Evolutionary conservation across 2,888 invertebrate genomes (phyloP), one percentile per base, ranked within the genome.

Genomic region (Caenorhabditis sp.): DNA sequence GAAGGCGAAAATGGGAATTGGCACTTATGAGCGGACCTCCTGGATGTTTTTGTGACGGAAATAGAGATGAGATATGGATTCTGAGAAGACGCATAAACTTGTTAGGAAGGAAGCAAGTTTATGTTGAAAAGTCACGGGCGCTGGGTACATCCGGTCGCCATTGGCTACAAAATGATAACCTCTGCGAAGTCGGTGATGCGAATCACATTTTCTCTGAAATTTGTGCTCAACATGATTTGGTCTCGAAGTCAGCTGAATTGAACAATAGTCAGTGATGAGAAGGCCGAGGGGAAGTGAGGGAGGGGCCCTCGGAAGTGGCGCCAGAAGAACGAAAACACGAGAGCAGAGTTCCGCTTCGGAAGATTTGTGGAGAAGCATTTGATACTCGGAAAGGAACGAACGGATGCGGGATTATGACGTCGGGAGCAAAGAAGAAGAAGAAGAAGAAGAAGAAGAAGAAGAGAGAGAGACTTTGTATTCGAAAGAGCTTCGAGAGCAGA

Each of bases 191-290:
- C n/a, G n/a, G n/a, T n/a, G n/a, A n/a, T n/a, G n/a, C n/a, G n/a
- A n/a, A n/a, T n/a, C n/a, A n/a, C n/a, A n/a, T n/a, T n/a, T n/a
- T n/a, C n/a, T 46, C 39, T 48, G 39, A 43, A 35, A 48, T 30
- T 35, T n/a, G n/a, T n/a, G n/a, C n/a, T n/a, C n/a, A n/a, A n/a
- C n/a, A n/a, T n/a, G n/a, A n/a, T n/a, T n/a, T n/a, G n/a, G n/a
- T n/a, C n/a, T n/a, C n/a, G n/a, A n/a, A n/a, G n/a, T n/a, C n/a
- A 45, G 27, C 17, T 30, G 52, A 45, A 43, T 20, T 26, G 63
- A 46, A 65, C 50, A 65, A 65, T 56, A 37, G 30, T 9, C 45
- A 53, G 48, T 50, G 72, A 56, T 62, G 62, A 56, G 63, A 37
- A 43, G 30, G 46, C 52, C 27, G 37, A 37, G 37, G 37, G 58